These are phyloP conservation scores for Drosophila takahashii DNA, from an alignment of 1,140 invertebrate genomes.

Conservation along the genomic window DNA sequence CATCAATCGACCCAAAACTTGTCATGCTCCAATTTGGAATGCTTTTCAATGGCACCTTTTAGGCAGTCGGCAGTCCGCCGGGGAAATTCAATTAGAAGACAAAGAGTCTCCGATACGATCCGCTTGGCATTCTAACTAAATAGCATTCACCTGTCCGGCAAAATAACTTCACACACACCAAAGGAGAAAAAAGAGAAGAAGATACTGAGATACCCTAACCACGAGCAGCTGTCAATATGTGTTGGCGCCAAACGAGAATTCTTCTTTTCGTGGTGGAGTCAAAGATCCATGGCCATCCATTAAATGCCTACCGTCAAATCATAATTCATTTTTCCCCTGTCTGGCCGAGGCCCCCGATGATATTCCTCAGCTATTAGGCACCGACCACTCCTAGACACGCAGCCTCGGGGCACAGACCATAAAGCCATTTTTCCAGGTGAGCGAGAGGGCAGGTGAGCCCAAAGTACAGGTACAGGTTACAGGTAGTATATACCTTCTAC, in stretches of 20 bases:
- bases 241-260: slow-evolving; percentile 78
- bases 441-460: slow-evolving; percentile 34
- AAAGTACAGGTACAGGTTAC: slow-evolving; percentile 26
- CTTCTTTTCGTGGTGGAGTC: slow-evolving; percentile 36
- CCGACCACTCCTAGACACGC: slow-evolving; percentile 77
- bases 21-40: slow-evolving; percentile 77
- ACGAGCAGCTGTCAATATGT: slow-evolving; percentile 76
- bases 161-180: slow-evolving; percentile 61
- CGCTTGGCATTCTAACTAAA: slow-evolving; percentile 74
- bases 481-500: slow-evolving; percentile 13
- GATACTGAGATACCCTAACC: slow-evolving; percentile 40
- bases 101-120: slow-evolving; percentile 40
- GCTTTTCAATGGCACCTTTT: slow-evolving; percentile 75
- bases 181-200: too few species aligned
- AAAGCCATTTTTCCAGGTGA: slow-evolving; percentile 16
- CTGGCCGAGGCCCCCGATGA: slow-evolving; percentile 25
- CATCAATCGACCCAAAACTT: slow-evolving; percentile 60
- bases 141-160: slow-evolving; percentile 75
- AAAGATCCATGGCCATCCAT: slow-evolving; percentile 82
- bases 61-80: slow-evolving; percentile 3
- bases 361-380: slow-evolving; percentile 72
- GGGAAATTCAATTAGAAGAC: slow-evolving; percentile 76
- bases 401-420: slow-evolving; percentile 60
- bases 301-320: slow-evolving; percentile 83
- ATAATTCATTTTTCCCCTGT: slow-evolving; percentile 77